Evolutionary conservation across 2,888 invertebrate species (phyloP), one percentile per base, ranked within the genome.

Genomic region (Tigriopus californicus): DNA sequence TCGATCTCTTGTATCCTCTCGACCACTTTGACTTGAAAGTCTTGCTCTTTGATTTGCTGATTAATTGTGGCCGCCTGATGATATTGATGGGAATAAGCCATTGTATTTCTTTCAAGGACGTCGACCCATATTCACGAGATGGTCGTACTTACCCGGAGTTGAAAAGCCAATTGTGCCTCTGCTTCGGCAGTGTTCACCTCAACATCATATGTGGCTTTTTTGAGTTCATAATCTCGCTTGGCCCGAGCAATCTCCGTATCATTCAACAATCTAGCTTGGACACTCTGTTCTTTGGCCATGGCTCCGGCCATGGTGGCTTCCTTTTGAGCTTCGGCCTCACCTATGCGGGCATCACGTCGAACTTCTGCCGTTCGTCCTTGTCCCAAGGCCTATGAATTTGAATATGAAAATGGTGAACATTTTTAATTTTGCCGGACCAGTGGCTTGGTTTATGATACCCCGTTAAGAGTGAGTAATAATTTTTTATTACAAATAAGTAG

Each of bases 151-250:
- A 54, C 54, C 15, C 40, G 3, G 1, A 59, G 53, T 13, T 33
- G n/a, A 20, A 33, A 40, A 24, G 59, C 59, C 48, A 58, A 15
- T 15, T 48, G 48, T 10, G 59, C 59, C 20, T 59, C 53, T 6
- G 59, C 59, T 2, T 53, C 40, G 12, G 59, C 59, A 25, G 59
- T 59, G 53, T 59, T 59, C 1, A 59, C 59, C 22, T 59, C 59
- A n/a, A 52, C 52, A 22, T 59, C 59, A 15, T 49, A 59, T 10
- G 10, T 22, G 20, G 59, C 59, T 41, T 59, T 59, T n/a, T 53
- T 53, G 11, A 59, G 33, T 8, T 59, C 65, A 57, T 53, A 65
- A 63, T 59, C 64, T 60, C 62, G 64, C 65, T 59, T 59, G 51
- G 44, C 15, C 18, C 18, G n/a, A 25, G 59, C 59, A 44, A 59